Conservation (phyloP, 2,113 vertebrate genomes). For the Neoarius graeffei region DNA sequence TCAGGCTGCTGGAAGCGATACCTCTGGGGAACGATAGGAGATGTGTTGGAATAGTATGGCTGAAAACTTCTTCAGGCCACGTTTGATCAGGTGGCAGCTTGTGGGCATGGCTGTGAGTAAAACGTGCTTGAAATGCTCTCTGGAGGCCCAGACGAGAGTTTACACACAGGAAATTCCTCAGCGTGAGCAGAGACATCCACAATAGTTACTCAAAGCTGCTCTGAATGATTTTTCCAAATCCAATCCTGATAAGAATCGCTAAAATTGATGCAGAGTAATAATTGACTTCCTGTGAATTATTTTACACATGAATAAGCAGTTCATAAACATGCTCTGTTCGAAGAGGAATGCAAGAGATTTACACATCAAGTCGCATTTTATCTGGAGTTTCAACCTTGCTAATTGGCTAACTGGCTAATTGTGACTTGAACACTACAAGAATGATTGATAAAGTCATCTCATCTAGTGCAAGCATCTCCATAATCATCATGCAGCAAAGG, state of each 20-base stretch:
- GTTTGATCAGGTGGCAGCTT: slow-evolving; percentile 27
- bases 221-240: not conserved
- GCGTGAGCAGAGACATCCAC: not conserved
- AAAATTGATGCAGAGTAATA: not conserved
- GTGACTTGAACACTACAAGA: not conserved
- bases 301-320: not conserved
- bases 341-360: not conserved
- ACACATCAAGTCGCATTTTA: not conserved
- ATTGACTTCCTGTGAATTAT: too few species aligned
- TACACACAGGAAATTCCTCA: not conserved
- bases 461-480: not conserved
- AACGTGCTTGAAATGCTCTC: not conserved
- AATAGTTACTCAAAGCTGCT: not conserved
- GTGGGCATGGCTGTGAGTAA: not conserved
- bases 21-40: slow-evolving; percentile 48
- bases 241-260: slow-evolving; percentile 8
- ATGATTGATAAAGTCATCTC: not conserved
- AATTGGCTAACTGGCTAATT: not conserved
- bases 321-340: not conserved
- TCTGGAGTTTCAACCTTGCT: not conserved
- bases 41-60: slow-evolving; percentile 59
- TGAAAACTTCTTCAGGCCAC: slow-evolving; percentile 26
- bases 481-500: not conserved
- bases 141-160: slow-evolving; percentile 13
- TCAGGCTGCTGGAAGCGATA: slow-evolving; percentile 52